Conservation (phyloP, 2,888 invertebrate genomes). For the Drosophila multiciliata region DNA sequence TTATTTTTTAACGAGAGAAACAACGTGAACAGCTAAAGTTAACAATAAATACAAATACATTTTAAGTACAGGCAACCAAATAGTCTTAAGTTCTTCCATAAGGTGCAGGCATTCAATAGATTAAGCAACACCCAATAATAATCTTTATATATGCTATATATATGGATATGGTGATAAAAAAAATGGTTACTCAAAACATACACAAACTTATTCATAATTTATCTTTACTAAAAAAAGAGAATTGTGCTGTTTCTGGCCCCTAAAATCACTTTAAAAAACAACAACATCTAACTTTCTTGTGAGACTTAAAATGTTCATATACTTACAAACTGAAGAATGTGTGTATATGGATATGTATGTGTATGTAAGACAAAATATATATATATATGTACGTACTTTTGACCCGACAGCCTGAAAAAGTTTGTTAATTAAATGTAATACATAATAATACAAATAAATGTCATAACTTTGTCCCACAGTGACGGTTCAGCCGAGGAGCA, state of each 20-base stretch:
- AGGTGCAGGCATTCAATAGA: conserved; percentile 43
- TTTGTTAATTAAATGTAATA: conserved; percentile 48
- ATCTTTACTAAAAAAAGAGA: conserved; percentile 11
- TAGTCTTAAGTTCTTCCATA: conserved; percentile 39
- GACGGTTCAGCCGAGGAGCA: conserved; percentile 89
- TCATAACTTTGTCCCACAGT: conserved; percentile 85
- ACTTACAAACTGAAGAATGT: conserved; percentile 7
- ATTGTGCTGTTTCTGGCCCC: conserved; percentile 27
- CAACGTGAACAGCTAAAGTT: conserved; percentile 41
- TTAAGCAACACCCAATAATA: conserved; percentile 26
- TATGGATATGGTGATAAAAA: conserved; percentile 20
- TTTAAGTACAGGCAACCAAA: conserved; percentile 36
- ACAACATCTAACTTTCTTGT: conserved; percentile 16
- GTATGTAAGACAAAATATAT: conserved; percentile 15
- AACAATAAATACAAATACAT: conserved; percentile 2
- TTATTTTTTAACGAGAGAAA: conserved; percentile 40
- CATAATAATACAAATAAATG: conserved; percentile 72
- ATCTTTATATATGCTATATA: conserved; percentile 22
- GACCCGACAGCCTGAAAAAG: conserved; percentile 26
- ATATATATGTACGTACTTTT: conserved; percentile 6
- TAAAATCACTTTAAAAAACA: conserved; percentile 8
- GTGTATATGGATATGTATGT: conserved; percentile 8
- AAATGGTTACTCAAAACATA: conserved; percentile 4
- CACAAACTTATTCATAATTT: conserved; percentile 14
- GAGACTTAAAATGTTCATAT: conserved; percentile 36